Conservation (phyloP, 2,113 vertebrate species). For the Myotis yumanensis region DNA sequence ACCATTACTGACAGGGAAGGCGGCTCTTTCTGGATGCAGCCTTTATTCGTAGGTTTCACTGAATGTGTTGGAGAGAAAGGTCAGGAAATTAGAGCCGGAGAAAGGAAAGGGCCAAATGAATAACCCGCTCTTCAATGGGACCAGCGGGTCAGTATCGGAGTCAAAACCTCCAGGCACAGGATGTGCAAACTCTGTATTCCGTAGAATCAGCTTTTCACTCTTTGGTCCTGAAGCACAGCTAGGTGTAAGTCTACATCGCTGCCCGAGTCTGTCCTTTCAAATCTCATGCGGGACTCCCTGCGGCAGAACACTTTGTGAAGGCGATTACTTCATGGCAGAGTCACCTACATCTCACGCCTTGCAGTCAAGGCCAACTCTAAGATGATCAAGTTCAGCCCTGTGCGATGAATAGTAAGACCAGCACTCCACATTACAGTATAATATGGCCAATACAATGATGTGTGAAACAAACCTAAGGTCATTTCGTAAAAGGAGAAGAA, state of each 20-base stretch:
- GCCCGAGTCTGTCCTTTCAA: background rate
- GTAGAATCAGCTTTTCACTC: background rate
- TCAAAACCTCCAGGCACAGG: background rate
- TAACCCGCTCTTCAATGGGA: background rate
- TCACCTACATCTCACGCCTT: background rate
- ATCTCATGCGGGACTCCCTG: background rate
- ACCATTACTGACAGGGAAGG: background rate
- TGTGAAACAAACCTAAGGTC: background rate
- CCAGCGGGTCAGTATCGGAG: background rate
- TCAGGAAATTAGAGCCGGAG: background rate
- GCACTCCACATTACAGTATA: background rate
- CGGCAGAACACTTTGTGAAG: background rate
- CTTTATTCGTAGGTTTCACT: background rate
- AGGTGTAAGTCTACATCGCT: background rate
- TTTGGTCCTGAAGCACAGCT: background rate
- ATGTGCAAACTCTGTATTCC: background rate
- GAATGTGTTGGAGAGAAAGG: background rate
- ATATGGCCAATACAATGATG: background rate
- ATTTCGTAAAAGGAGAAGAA: slow-evolving; percentile 39
- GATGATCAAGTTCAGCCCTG: background rate
- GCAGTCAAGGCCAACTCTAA: background rate
- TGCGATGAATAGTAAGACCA: slow-evolving; percentile 14
- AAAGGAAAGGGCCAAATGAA: background rate
- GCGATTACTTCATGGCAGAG: background rate
- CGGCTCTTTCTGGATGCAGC: background rate